Conservation (phyloP, 2,888 invertebrate species). For the Hoplodrina ambigua region DNA sequence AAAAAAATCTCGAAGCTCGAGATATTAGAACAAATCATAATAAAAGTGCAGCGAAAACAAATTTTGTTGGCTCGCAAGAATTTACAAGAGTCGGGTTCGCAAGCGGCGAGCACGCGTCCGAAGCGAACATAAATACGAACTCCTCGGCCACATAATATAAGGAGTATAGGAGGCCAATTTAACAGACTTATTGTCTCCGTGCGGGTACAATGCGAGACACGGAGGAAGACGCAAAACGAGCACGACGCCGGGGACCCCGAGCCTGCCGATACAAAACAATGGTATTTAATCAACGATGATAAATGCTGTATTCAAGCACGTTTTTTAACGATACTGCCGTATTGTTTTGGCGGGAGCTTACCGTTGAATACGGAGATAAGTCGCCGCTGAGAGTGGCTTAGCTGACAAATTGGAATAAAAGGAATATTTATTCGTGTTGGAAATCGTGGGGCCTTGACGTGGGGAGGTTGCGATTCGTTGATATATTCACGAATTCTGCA, state of each 20-base stretch:
- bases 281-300: slow-evolving; percentile 91
- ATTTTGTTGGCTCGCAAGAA: slow-evolving; percentile 74
- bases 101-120: slow-evolving; percentile 76
- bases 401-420: slow-evolving; percentile 91
- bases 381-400: slow-evolving; percentile 89
- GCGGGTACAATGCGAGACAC: slow-evolving; percentile 87
- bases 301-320: slow-evolving; percentile 90
- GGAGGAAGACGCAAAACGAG: slow-evolving; percentile 84
- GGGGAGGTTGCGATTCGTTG: slow-evolving; percentile 71
- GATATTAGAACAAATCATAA: slow-evolving; percentile 68
- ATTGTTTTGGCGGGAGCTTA: slow-evolving; percentile 90
- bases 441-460: slow-evolving; percentile 71
- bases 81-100: slow-evolving; percentile 78
- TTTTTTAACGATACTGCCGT: slow-evolving; percentile 90
- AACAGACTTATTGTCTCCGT: slow-evolving; percentile 90
- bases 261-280: slow-evolving; percentile 90
- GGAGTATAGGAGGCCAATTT: slow-evolving; percentile 88
- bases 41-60: slow-evolving; percentile 72
- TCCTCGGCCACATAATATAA: slow-evolving; percentile 80
- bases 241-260: slow-evolving; percentile 83
- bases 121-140: slow-evolving; percentile 80
- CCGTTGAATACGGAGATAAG: slow-evolving; percentile 89
- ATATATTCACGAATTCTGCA: slow-evolving; percentile 74
- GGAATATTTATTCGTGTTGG: slow-evolving; percentile 89
- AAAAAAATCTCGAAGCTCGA: slow-evolving; percentile 53